Base-by-base conservation (phyloP, 2,113 vertebrate genomes). In the Marcusenius ussheri region DNA sequence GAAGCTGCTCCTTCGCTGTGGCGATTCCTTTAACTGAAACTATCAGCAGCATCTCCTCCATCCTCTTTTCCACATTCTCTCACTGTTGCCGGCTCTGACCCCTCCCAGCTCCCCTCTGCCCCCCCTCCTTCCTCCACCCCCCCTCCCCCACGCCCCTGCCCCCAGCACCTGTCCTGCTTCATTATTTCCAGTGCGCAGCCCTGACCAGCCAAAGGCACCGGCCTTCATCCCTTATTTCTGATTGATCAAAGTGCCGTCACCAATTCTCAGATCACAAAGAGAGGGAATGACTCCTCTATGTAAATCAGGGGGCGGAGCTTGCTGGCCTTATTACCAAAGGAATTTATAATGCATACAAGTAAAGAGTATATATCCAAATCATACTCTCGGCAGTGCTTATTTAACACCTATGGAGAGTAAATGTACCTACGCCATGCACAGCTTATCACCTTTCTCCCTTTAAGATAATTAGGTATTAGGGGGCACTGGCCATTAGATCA, bases 171-270 rank as follows among this genome's bases (percentile, higher is more conserved):
- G 49, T 51, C 27, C 85, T 53, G 11, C 27, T 49, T 56, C 10
- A 53, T n/a, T 87, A 51, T 53, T 53, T 53, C 45, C 50, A 19
- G 15, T 87, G 50, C 85, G 13, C 49, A 4, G 85, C 50, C 50
- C 49, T 21, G 47, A 31, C 31, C 50, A 53, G 47, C 31, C 85
- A 49, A 56, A 47, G 19, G 31, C 19, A 27, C 49, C 6, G 5
- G 45, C 85, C 85, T 87, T 87, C 85, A 53, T 53, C 17, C 49
- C 31, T 39, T 39, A 35, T 42, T 53, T 87, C 85, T 35, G 50
- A 87, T 39, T 56, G 85, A 87, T 87, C 85, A 87, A 87, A 87
- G 85, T 50, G 10, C 85, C 47, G 50, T 87, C 85, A 53, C 50
- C 85, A 21, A 42, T 35, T 56, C 49, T 87, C 85, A 87, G 85